A percentile compares a stretch with the other conserved stretches of the same genome.
Conservation (phyloP, 2,888 invertebrate genomes). For the Morinoia aosen region DNA sequence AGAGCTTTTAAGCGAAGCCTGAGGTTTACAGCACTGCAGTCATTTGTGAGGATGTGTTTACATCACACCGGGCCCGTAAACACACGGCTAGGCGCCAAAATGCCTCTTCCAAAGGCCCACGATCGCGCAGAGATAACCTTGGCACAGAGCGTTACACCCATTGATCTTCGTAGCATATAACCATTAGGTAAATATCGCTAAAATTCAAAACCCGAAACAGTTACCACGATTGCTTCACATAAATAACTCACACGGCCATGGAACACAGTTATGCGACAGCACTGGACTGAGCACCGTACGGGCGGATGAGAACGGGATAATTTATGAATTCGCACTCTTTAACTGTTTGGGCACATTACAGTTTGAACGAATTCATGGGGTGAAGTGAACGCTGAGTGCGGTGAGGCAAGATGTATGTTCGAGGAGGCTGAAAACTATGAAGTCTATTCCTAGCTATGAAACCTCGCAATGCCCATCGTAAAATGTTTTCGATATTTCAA, state of each 20-base stretch:
- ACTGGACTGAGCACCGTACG: not conserved
- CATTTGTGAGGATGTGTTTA: constrained; percentile 27
- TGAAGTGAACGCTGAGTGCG: not conserved
- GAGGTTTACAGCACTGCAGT: constrained; percentile 41
- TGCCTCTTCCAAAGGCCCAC: not conserved
- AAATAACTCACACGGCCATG: not conserved
- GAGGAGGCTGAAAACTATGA: no score
- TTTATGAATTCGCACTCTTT: not conserved
- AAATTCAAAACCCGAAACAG: not conserved
- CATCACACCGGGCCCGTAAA: constrained; percentile 22
- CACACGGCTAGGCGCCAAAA: constrained; percentile 13
- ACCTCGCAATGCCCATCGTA: no score
- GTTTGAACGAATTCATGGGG: not conserved
- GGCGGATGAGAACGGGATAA: not conserved
- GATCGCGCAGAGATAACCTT: not conserved
- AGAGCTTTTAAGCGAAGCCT: constrained; percentile 5
- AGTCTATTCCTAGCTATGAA: no score
- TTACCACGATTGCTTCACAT: not conserved
- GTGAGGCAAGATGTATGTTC: no score
- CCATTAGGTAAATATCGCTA: not conserved
- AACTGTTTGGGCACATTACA: not conserved
- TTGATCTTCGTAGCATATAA: not conserved
- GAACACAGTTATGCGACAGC: not conserved
- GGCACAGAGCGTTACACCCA: not conserved
- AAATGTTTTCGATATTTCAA: no score